Evolutionary conservation across 1,140 invertebrate genomes (phyloP), one percentile per base, ranked within the genome.

Genomic region (Mercenaria mercenaria): DNA sequence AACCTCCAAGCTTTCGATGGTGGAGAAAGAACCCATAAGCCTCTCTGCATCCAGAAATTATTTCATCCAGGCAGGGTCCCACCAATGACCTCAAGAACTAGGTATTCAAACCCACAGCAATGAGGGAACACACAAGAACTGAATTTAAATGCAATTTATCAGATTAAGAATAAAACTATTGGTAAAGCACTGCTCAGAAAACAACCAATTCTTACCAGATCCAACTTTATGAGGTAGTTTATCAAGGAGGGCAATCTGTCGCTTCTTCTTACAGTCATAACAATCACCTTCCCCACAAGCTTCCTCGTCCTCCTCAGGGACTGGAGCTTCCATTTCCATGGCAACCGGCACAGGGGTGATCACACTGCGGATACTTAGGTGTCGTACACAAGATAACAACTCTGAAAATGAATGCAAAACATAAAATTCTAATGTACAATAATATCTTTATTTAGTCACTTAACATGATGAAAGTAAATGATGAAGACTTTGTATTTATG

Each of bases 221-320:
- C 93, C 93, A 77, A 96, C 94, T 26, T 88, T 80, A 59, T 94
- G 94, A 37, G 95, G 95, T 34, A 96, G 88, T 67, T 91, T 93
- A 52, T 95, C 93, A 50, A 93, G 39, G 11, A 92, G 89, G 13
- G 94, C 94, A n/a, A 90, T 83, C 20, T 93, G 91, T 15, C 89
- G 26, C 72, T 93, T 93, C 56, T 91, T 90, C 67, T 89, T 93
- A 82, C 94, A 93, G 2, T 93, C 93, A 23, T 90, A 67, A 80
- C 92, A 93, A 37, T 90, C 77, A 18, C 91, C 72, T 34, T 85
- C 89, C 39, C 92, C 61, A 50, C 91, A 77, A 18, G 85, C 50
- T 15, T 89, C 90, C 23, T 88, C 82, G 29, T 74, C 79, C 37
- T 90, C 81, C 26, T 8, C 13, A 3, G 18, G 13, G 3, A 84